Percentiles rank a stretch among this genome's conserved stretches.
Evolutionary conservation across 2,113 vertebrate species (phyloP).

Genomic region (Asarcornis scutulata): DNA sequence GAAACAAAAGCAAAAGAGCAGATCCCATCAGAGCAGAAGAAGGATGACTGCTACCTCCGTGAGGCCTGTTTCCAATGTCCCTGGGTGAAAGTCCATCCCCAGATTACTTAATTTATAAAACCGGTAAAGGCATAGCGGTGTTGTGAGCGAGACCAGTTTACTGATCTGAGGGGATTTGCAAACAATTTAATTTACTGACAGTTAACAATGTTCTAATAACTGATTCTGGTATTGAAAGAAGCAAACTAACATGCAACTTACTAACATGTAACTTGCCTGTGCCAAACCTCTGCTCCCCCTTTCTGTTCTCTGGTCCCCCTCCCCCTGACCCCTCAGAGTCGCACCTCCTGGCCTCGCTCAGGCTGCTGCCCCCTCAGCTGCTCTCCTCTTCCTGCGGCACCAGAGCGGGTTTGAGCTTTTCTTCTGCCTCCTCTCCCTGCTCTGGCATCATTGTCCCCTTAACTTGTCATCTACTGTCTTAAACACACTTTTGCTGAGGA

Average conservation of each 20-base stretch:
- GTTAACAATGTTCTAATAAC: not conserved
- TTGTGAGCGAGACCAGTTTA: not conserved
- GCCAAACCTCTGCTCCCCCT: not conserved
- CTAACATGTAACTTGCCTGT: not conserved
- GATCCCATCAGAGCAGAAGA: not conserved
- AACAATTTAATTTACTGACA: not conserved
- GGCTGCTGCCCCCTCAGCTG: rapidly evolving
- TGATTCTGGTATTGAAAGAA: not conserved
- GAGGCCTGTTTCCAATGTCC: not conserved
- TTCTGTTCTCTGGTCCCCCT: not conserved
- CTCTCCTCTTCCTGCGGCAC: not conserved
- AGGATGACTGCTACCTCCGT: not conserved
- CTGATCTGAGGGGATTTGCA: not conserved
- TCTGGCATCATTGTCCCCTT: not conserved
- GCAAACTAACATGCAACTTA: not conserved
- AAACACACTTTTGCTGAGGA: rapidly evolving
- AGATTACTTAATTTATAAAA: not conserved
- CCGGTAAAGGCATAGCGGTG: not conserved
- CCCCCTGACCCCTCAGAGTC: not conserved
- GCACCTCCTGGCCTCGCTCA: rapidly evolving
- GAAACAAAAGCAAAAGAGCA: not conserved
- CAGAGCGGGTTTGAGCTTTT: rapidly evolving
- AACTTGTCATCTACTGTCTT: rapidly evolving
- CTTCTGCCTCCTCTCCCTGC: not conserved
- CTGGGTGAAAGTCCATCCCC: not conserved